Base-by-base conservation (phyloP, 2,797 vertebrate genomes). In the Sparidentex hasta region DNA sequence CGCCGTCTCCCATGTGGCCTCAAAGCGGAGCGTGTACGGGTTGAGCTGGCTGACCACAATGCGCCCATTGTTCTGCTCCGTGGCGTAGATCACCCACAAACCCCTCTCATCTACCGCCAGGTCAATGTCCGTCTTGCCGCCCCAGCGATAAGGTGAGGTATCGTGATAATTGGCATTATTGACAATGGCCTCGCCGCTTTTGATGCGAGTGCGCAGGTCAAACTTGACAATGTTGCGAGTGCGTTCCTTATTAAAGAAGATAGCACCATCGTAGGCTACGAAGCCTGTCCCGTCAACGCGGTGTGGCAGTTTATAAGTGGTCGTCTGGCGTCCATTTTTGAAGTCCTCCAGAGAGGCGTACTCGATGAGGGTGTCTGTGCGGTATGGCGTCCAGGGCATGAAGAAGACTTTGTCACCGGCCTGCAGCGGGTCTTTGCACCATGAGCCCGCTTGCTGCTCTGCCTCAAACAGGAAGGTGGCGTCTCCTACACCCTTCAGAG, bases 371-470 rank as follows among this genome's bases (percentile, higher is more conserved):
- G 95, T 99, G 94, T 99, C 98, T 0, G 98, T 99, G 89, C 98
- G 98, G 86, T 99, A 99, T 0, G 98, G 98, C 29, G 98, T 99
- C 98, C 98, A 99, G 12, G 98, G 98, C 98, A 99, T 99, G 94
- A 98, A 99, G 95, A 99, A 99, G 88, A 99, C 97, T 94, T 99
- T 99, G 94, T 99, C 98, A 71, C 97, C 98, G 29, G 98, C 97
- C 93, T 99, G 98, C 65, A 99, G 96, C 14, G 98, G 98, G 93
- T 99, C 98, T 95, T 98, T 98, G 94, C 98, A 99, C 98, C 98
- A 99, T 12, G 98, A 97, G 71, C 98, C 98, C 7, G 98, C 97
- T 89, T 99, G 99, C 94, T 99, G 98, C 85, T 99, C 98, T 3
- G 98, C 98, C 95, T 99, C 98, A 74, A 96, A 99, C 80, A 97